These are phyloP conservation scores for Antedon mediterranea DNA, from an alignment of 53 echinoderm and acorn worm species.

Conservation along the genomic window DNA sequence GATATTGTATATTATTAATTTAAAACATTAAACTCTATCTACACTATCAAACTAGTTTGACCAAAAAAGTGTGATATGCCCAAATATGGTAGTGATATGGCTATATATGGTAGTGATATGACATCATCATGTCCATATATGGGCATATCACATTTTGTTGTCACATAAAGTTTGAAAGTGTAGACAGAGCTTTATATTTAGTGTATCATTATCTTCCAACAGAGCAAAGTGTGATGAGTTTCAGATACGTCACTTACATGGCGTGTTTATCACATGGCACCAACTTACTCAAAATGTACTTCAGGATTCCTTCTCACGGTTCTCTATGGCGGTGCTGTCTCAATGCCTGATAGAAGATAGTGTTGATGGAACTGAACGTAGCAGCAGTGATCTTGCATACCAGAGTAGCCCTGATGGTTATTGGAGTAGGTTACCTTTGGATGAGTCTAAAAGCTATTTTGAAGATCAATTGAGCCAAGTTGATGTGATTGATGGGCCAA, in stretches of 20 bases:
- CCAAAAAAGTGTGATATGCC: too few relatives aligned
- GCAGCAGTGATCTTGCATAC: neutral
- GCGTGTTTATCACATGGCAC: neutral
- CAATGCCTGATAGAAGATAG: neutral
- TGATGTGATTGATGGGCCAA: neutral
- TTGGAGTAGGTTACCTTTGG: neutral
- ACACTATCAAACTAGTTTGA: neutral
- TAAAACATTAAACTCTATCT: neutral
- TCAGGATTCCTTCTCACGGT: neutral
- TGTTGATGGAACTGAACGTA: neutral
- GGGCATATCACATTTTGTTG: neutral
- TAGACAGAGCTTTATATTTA: neutral
- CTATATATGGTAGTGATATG: too few relatives aligned
- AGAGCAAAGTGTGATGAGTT: neutral
- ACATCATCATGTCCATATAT: too few relatives aligned
- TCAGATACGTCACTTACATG: neutral
- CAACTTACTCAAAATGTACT: neutral
- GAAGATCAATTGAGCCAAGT: neutral
- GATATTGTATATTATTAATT: neutral
- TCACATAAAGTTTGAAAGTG: neutral
- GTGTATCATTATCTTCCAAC: neutral
- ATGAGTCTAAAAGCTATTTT: neutral
- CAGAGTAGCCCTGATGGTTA: neutral
- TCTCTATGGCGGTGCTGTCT: neutral
- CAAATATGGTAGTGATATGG: too few relatives aligned